Conservation (phyloP, 2,113 vertebrate genomes). For the Holacanthus passer region DNA sequence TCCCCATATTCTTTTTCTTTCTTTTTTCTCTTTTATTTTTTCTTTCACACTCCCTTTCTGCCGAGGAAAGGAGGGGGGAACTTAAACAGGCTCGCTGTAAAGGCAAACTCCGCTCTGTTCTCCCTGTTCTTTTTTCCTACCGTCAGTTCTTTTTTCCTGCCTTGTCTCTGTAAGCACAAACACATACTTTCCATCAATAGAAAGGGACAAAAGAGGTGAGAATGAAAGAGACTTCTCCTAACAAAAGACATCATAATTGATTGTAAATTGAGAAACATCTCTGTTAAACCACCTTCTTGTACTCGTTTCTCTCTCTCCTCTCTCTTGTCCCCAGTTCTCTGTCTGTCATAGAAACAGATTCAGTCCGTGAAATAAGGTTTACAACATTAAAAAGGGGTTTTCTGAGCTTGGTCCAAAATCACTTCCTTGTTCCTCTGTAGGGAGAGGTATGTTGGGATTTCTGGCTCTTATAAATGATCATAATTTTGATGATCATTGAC, state of each 20-base stretch:
- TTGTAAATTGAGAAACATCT: constrained; percentile 92
- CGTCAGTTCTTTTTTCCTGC: constrained; percentile 52
- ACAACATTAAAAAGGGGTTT: no score
- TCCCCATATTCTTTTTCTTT: constrained; percentile 69
- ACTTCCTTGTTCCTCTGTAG: not conserved
- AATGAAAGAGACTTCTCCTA: constrained; percentile 29
- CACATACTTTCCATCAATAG: constrained; percentile 44
- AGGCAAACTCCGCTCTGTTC: constrained; percentile 66
- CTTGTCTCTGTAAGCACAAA: constrained; percentile 57
- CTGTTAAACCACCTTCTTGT: constrained; percentile 72
- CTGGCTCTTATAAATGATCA: not conserved
- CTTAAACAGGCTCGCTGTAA: constrained; percentile 61
- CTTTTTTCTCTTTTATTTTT: constrained; percentile 52
- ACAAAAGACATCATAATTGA: constrained; percentile 87
- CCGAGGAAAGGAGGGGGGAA: constrained; percentile 18
- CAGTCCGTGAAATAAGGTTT: constrained; percentile 1
- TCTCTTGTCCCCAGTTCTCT: not conserved
- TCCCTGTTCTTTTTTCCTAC: constrained; percentile 49
- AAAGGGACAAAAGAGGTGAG: constrained; percentile 45
- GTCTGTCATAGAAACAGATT: constrained; percentile 6
- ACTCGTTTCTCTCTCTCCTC: not conserved
- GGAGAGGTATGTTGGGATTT: no score
- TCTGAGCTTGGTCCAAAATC: not conserved
- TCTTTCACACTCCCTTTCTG: constrained; percentile 51
- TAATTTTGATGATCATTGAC: not conserved